Evolutionary conservation across 2,113 vertebrate species (phyloP), one percentile per base, ranked within the genome.

Genomic region (Dinomys branickii): DNA sequence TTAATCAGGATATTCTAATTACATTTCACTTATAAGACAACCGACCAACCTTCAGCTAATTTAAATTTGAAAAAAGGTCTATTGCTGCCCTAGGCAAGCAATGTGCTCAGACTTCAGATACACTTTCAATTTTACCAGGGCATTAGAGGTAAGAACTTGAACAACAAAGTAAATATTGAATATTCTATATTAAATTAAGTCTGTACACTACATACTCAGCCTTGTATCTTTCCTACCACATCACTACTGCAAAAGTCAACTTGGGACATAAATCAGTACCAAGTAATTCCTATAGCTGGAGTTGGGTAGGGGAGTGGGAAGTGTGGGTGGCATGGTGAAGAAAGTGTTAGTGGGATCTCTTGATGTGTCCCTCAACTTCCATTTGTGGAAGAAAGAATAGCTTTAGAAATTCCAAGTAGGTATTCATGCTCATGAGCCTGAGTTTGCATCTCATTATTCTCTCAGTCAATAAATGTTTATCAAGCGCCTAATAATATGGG

Each of bases 1-100:
- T 98, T 98, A 95, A 97, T 87, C 95, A 83, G 97, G 97, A 96
- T 92, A 96, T 83, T 75, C 78, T 35, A 44, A 83, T 90, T 89
- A 69, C 71, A 69, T 78, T 96, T 93, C 82, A 96, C 93, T 97
- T 84, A 54, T 0, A 84, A 71, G 47, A 96, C 77, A 84, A 83
- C 69, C 65, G 95, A 90, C 24, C 65, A 96, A 90, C 24, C 85
- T 96, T 90, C 11, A 85, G 81, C 88, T 95, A 89, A 95, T 95
- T 94, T 93, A 80, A 75, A 61, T 94, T 96, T 95, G 96, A 85
- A 96, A 78, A 97, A 98, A 98, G 98, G 98, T 98, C 98, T 97
- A 35, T 10, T 78, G 56, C 3, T 81, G 98, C 98, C 97, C 47
- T 9, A 50, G 97, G 98, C 97, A 87, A 96, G 78, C 6, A 67